Evolutionary conservation across 2,113 vertebrate genomes (phyloP), one percentile per base, ranked within the genome.

Genomic region (Clinocottus analis): DNA sequence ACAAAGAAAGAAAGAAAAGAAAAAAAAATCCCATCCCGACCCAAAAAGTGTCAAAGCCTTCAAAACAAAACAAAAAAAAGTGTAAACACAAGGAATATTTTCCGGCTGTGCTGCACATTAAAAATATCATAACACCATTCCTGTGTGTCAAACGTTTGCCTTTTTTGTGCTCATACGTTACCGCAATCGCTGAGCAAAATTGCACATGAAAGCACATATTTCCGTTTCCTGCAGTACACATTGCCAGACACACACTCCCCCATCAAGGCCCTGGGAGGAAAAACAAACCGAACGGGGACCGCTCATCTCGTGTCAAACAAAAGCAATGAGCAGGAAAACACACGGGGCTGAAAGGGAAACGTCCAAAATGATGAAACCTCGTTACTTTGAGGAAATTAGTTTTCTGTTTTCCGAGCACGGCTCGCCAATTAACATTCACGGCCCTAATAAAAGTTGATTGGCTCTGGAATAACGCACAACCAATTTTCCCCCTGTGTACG

Each of bases 391-490:
- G 84, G 79, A 85, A 84, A 87, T 86, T 0, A 85, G 69, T 83
- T 85, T 78, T 72, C 43, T 73, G 75, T 87, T 85, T 90, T 84
- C 85, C 29, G 60, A 82, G 82, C 88, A 86, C 60, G 73, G 67
- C 80, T 78, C 29, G 14, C 43, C 82, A 90, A 91, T 92, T 92
- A 91, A 78, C 87, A 77, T 90, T 83, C 77, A 64, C 53, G 19
- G 69, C 74, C 11, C 62, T 91, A 91, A 93, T 87, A 88, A 83
- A 87, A 83, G 77, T 75, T 86, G 81, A 91, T 89, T 92, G 84
- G 67, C 85, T 92, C 72, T 60, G 27, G 72, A 91, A 87, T 82
- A 84, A 86, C 41, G 64, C 80, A 71, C 67, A 66, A 75, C 17
- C 41, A 82, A 67, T 86, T 90, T 90, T 87, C 71, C 66, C 35